A percentile compares a stretch with the other conserved stretches of the same genome.
Conservation (phyloP, 1,140 invertebrate genomes). For the Heliothis subflexa region DNA sequence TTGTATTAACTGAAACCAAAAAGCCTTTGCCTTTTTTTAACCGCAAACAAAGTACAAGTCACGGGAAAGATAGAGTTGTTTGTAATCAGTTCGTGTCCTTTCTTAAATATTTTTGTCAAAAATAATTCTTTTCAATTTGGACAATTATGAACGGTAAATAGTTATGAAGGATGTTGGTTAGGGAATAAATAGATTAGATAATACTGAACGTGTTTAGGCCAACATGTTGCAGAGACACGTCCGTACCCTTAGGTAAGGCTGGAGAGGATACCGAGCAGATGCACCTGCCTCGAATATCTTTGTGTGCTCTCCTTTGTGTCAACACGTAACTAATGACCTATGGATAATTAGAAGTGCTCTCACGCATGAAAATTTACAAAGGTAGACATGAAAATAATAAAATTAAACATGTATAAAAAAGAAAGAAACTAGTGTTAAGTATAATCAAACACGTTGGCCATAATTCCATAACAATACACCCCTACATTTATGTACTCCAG, state of each 20-base stretch:
- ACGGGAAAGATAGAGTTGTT: slow-evolving; percentile 5
- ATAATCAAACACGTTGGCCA: not conserved
- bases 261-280: slow-evolving; percentile 27
- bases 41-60: slow-evolving; percentile 15
- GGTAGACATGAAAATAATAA: too few relatives aligned
- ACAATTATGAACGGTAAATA: not conserved
- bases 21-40: slow-evolving; percentile 21
- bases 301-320: not conserved
- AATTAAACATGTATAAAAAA: too few relatives aligned
- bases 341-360: not conserved
- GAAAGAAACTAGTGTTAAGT: not conserved
- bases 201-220: not conserved
- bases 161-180: not conserved
- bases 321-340: not conserved
- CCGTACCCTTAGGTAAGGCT: slow-evolving; percentile 23
- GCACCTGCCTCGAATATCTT: not conserved
- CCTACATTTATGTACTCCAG: slow-evolving; percentile 60
- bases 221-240: slow-evolving; percentile 23
- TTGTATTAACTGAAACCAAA: slow-evolving; percentile 36
- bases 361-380: too few relatives aligned
- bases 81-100: slow-evolving; percentile 5
- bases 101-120: slow-evolving; percentile 30
- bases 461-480: slow-evolving; percentile 30
- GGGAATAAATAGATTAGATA: not conserved
- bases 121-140: not conserved